Percentiles rank a stretch among this genome's conserved stretches.
Evolutionary conservation across 2,797 vertebrate genomes (phyloP).

Genomic region (Amazona finschi): DNA sequence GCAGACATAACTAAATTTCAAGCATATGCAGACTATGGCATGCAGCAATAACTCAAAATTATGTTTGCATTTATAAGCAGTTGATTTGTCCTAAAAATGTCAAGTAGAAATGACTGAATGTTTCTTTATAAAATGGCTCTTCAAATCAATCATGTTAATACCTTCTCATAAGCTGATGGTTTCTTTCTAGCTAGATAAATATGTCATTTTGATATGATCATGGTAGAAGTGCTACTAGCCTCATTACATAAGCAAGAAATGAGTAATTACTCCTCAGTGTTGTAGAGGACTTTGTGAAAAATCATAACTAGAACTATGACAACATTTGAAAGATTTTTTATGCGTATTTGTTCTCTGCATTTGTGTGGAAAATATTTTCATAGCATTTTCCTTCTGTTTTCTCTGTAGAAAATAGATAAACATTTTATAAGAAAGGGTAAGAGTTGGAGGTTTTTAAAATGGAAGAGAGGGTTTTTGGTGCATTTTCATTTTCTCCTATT

Average conservation of each 20-base stretch:
- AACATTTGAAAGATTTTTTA: background rate
- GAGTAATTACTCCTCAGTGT: background rate
- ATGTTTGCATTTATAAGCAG: background rate
- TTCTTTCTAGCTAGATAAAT: background rate
- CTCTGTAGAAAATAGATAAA: background rate
- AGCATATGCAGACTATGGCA: background rate
- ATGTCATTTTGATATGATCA: background rate
- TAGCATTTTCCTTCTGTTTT: background rate
- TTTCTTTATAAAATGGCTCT: conserved; percentile 2
- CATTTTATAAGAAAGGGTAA: background rate
- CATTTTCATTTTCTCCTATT: background rate
- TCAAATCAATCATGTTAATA: background rate
- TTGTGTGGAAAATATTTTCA: background rate
- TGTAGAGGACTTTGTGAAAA: background rate
- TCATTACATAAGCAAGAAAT: background rate
- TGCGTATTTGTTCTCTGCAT: background rate
- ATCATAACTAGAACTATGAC: background rate
- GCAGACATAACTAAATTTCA: background rate
- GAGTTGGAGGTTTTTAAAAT: fast-evolving
- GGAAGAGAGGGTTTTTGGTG: background rate
- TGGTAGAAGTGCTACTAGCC: background rate
- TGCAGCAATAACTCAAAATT: background rate
- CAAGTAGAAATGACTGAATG: background rate
- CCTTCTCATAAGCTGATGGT: background rate
- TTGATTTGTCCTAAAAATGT: conserved; percentile 2